A percentile compares a stretch with the other conserved stretches of the same genome.
Evolutionary conservation across 2,113 vertebrate genomes (phyloP).

Genomic region (Rana temporaria): DNA sequence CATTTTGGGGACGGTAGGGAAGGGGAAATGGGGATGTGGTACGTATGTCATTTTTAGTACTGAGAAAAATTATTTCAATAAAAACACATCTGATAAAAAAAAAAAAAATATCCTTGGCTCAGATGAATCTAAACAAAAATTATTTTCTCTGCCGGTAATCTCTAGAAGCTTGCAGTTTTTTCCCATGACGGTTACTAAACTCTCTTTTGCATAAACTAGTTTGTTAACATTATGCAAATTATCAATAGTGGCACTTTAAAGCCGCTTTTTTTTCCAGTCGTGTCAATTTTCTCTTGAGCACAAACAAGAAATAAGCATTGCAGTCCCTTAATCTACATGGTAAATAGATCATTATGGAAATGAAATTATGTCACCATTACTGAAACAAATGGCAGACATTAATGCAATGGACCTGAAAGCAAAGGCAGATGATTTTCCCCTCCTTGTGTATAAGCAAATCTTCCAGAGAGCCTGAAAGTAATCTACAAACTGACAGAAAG

Average conservation of each 20-base stretch:
- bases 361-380: constrained; percentile 43
- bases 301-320: not conserved
- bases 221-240: not conserved
- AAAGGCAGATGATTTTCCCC: constrained; percentile 4
- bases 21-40: too few species aligned
- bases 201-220: too few species aligned
- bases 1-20: too few species aligned
- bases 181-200: too few species aligned
- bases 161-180: too few species aligned
- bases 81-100: too few species aligned
- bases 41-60: too few species aligned
- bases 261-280: constrained; percentile 7
- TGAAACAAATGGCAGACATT: constrained; percentile 39
- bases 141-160: too few species aligned
- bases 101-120: too few species aligned
- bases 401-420: constrained; percentile 40
- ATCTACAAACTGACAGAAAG: not conserved
- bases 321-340: constrained; percentile 38
- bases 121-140: too few species aligned
- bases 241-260: not conserved
- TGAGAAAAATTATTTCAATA: too few species aligned
- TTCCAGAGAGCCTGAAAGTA: not conserved
- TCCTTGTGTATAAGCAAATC: not conserved
- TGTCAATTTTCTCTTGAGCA: constrained; percentile 3
- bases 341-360: constrained; percentile 47